Base-by-base conservation (phyloP, 2,113 vertebrate species). In the Ornithorhynchus anatinus region DNA sequence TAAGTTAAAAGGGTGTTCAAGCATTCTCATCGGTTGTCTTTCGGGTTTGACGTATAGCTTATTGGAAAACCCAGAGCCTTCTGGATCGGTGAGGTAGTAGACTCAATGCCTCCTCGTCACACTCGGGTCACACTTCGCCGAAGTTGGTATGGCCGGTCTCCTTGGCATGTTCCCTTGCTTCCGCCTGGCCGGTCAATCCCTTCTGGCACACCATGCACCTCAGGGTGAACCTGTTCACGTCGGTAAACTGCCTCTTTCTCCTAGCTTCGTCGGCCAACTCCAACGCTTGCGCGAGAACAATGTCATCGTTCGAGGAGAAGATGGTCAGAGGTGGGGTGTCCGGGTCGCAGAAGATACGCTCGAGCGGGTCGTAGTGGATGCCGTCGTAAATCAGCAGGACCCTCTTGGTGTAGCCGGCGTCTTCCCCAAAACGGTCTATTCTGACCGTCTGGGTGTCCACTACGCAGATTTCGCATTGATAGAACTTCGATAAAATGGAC, bases 171-270 rank as follows among this genome's bases (percentile, higher is more conserved):
- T 98, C 95, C 12, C 97, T 94, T 29, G 98, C 97, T 82, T 99
- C 96, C 35, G 90, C 92, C 81, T 99, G 97, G 76, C 98, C 98
- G 11, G 95, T 97, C 33, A 99, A 92, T 76, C 97, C 97, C 37
- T 93, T 97, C 89, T 99, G 96, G 84, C 98, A 99, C 77, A 97
- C 94, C 95, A 98, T 96, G 86, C 98, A 99, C 84, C 97, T 94
- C 86, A 99, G 84, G 0, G 95, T 88, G 25, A 99, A 99, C 75
- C 86, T 95, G 60, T 97, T n/a, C 52, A 99, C 93, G 14, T 99
- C 98, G 1, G 98, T 99, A 79, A 95, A 99, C 87, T 97, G 97
- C 64, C 97, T 93, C 90, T 95, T 97, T 76, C 94, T 89, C 38
- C 96, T 92, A 2, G 98, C 97, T 79, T 99, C 97, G 0, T 98